Conservation (phyloP, 2,113 vertebrate genomes). For the Podilymbus podiceps region DNA sequence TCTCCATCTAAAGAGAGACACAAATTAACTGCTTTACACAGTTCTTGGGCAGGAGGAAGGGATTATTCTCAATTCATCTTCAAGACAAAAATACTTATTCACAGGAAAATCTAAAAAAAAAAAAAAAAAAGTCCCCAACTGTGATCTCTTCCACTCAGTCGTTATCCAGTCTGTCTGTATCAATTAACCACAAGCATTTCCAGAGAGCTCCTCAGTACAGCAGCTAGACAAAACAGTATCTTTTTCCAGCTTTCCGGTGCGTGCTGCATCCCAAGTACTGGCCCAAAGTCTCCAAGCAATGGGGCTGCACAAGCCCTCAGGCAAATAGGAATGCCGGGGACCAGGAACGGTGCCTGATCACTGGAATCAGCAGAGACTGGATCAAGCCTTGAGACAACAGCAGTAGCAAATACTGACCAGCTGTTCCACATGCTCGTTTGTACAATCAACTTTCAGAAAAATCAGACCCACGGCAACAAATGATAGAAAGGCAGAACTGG, state of each 20-base stretch:
- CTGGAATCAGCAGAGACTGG: neutral
- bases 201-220: conserved; percentile 32
- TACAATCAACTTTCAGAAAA: neutral
- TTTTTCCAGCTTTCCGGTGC: neutral
- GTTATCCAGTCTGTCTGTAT: neutral
- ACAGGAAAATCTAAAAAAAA: neutral
- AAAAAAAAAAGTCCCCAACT: neutral
- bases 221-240: conserved; percentile 22
- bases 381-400: neutral
- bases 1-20: neutral
- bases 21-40: neutral
- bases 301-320: neutral
- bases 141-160: neutral
- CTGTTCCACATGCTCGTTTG: fast-evolving
- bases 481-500: neutral
- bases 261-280: neutral
- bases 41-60: neutral
- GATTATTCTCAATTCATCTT: conserved; percentile 12
- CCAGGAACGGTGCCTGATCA: fast-evolving
- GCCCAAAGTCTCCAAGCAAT: neutral
- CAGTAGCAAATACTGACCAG: neutral
- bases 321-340: neutral
- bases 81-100: conserved; percentile 29
- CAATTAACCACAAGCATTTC: neutral
- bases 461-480: neutral